Conservation (phyloP, 2,113 vertebrate genomes). For the Paedocypris sp. region DNA sequence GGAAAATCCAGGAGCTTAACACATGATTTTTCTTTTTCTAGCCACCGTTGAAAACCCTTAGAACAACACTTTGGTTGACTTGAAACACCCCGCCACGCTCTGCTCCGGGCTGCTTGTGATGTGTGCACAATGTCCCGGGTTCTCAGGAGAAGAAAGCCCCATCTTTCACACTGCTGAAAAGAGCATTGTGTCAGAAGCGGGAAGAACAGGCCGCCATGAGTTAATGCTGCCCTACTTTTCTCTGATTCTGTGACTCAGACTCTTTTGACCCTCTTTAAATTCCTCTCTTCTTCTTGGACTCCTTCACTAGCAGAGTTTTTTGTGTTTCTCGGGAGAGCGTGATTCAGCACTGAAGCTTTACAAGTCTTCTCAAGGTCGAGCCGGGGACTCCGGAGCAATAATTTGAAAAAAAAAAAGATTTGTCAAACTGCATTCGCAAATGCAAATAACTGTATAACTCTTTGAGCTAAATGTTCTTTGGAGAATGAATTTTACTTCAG, state of each 20-base stretch:
- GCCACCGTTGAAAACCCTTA: no score
- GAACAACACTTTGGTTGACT: constrained; percentile 44
- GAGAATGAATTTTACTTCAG: no score
- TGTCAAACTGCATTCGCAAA: no score
- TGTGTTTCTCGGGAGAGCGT: constrained; percentile 19
- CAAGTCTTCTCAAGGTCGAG: constrained; percentile 28
- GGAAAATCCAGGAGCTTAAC: neutral
- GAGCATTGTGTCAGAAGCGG: constrained; percentile 43
- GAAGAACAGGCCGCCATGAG: constrained; percentile 37
- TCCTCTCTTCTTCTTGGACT: neutral
- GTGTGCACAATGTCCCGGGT: constrained; percentile 52
- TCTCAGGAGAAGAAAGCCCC: constrained; percentile 36
- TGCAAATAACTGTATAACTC: no score
- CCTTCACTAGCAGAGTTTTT: neutral
- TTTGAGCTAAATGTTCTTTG: no score
- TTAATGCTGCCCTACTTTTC: constrained; percentile 35
- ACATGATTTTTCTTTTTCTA: constrained; percentile 16
- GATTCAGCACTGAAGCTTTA: constrained; percentile 32
- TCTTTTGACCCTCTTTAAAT: neutral
- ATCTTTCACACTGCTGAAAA: constrained; percentile 36
- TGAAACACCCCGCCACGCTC: constrained; percentile 36
- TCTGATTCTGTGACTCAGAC: constrained; percentile 10
- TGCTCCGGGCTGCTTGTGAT: constrained; percentile 51
- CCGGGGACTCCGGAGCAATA: no score
- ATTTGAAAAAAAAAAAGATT: no score